Conservation (phyloP, 2,888 invertebrate genomes). For the Cancer borealis region DNA sequence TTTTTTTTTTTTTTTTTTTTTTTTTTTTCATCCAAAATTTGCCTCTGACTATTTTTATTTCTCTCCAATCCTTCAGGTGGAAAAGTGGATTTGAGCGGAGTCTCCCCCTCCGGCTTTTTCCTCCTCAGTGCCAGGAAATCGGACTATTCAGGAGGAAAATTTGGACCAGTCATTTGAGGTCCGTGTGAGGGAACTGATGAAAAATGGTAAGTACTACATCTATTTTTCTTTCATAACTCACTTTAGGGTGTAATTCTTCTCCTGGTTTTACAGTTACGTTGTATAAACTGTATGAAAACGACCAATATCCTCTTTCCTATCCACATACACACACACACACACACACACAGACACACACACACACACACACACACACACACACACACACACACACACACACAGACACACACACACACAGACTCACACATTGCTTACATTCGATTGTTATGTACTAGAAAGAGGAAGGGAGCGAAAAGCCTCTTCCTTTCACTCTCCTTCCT, state of each 20-base stretch:
- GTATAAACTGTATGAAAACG: neutral
- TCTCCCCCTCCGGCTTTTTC: neutral
- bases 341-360: neutral
- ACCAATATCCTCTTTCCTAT: neutral
- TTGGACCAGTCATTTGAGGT: neutral
- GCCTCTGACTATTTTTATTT: neutral
- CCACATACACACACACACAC: neutral
- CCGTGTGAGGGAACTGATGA: neutral
- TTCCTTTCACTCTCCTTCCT: neutral
- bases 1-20: neutral
- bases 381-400: neutral
- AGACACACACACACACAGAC: neutral
- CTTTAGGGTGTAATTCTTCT: neutral
- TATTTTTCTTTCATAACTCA: neutral
- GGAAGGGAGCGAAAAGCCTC: neutral
- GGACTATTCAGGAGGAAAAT: neutral
- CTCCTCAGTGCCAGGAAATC: neutral
- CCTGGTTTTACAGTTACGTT: neutral
- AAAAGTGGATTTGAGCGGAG: neutral
- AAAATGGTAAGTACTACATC: neutral
- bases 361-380: neutral
- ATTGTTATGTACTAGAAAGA: neutral
- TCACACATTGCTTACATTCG: neutral
- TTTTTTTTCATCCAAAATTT: neutral
- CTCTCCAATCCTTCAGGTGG: neutral